These are phyloP conservation scores for Amphiprion ocellaris DNA, from an alignment of 2,113 vertebrate genomes.

Conservation along the genomic window DNA sequence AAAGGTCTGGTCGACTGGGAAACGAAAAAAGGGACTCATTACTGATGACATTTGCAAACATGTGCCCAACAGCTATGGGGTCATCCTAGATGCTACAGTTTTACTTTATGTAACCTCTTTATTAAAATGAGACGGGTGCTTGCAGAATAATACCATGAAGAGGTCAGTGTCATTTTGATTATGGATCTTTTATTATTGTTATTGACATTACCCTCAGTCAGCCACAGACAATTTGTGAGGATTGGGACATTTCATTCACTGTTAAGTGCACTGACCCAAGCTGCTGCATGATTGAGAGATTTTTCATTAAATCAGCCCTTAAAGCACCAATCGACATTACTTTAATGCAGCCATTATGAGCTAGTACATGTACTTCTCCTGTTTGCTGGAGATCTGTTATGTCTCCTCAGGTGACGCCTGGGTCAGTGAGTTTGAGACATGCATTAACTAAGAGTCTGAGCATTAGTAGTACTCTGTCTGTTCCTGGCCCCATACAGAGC, in stretches of 20 bases:
- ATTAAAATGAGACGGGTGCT: background rate
- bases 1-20: too few relatives aligned
- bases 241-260: conserved; percentile 6
- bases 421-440: conserved; percentile 40
- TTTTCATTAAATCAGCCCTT: conserved; percentile 29
- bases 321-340: conserved; percentile 2
- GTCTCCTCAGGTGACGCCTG: conserved; percentile 42
- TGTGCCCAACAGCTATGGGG: too few relatives aligned
- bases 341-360: conserved; percentile 46
- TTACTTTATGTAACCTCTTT: too few relatives aligned
- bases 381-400: conserved; percentile 10
- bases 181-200: background rate
- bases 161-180: background rate
- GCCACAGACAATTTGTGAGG: background rate
- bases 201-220: conserved; percentile 8
- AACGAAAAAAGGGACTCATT: too few relatives aligned
- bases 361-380: conserved; percentile 24
- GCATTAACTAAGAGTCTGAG: conserved; percentile 37
- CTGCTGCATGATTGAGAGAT: conserved; percentile 5
- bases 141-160: background rate
- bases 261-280: conserved; percentile 8
- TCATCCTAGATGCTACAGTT: too few relatives aligned
- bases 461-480: conserved; percentile 47
- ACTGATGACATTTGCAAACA: too few relatives aligned
- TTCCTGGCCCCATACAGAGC: conserved; percentile 18